Evolutionary conservation across 2,113 vertebrate genomes (phyloP).

Genomic region (Alouatta palliata): DNA sequence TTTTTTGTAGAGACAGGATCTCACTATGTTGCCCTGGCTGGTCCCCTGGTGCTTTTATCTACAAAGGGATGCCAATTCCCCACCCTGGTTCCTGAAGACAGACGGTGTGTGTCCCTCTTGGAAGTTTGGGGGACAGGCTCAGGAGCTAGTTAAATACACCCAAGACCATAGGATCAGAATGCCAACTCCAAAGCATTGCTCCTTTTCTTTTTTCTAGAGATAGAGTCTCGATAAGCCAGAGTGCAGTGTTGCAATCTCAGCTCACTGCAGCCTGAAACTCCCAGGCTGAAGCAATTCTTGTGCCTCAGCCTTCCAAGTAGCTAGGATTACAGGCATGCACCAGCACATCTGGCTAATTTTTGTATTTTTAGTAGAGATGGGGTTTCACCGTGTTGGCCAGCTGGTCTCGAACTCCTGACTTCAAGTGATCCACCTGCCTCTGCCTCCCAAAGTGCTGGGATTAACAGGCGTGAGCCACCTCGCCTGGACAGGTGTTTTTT

Average conservation of each 20-base stretch:
- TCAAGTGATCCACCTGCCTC: neutral
- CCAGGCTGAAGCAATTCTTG: neutral
- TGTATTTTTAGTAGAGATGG: neutral
- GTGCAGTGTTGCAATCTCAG: too few relatives aligned
- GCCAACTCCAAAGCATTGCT: neutral
- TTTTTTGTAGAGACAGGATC: too few relatives aligned
- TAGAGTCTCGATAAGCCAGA: neutral
- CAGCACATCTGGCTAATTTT: neutral
- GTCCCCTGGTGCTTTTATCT: neutral
- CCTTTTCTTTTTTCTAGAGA: neutral
- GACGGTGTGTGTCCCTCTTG: neutral
- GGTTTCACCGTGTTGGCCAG: neutral
- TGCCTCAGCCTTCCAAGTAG: neutral
- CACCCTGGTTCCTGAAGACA: fast-evolving
- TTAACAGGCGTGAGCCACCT: neutral
- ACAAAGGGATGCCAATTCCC: neutral
- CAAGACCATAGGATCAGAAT: neutral
- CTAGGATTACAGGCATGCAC: neutral
- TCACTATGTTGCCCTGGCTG: too few relatives aligned
- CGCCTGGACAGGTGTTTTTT: neutral
- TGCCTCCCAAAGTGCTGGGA: neutral
- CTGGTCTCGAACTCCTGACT: neutral
- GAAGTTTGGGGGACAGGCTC: neutral
- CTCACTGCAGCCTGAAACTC: neutral
- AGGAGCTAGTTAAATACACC: neutral